These are phyloP conservation scores for Coryphaenoides rupestris DNA, from an alignment of 2,113 vertebrate genomes.

Conservation along the genomic window DNA sequence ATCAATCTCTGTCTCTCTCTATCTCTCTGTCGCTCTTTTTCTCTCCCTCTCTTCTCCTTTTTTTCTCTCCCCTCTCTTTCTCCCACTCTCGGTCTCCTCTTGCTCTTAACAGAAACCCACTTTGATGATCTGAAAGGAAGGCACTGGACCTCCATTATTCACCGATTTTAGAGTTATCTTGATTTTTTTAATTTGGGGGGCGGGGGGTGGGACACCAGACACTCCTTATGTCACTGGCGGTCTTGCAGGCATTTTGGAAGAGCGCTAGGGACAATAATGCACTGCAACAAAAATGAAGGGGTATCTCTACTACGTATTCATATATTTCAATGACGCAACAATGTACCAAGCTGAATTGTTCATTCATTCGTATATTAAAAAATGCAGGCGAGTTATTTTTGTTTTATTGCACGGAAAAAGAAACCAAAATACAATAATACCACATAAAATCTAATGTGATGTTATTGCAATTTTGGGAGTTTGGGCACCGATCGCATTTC, in stretches of 20 bases:
- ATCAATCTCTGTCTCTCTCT: constrained; percentile 27
- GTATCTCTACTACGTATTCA: constrained; percentile 71
- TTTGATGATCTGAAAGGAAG: constrained; percentile 70
- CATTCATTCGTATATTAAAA: constrained; percentile 61
- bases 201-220: constrained; percentile 47
- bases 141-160: constrained; percentile 71
- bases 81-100: constrained; percentile 25
- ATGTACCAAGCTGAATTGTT: constrained; percentile 68
- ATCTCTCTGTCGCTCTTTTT: constrained; percentile 15
- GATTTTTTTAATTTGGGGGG: no score
- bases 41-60: background rate
- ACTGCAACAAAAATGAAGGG: constrained; percentile 68
- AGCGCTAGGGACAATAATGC: constrained; percentile 45
- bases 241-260: constrained; percentile 30
- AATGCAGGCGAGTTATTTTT: constrained; percentile 19
- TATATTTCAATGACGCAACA: constrained; percentile 70
- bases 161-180: constrained; percentile 66
- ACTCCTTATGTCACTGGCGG: constrained; percentile 41
- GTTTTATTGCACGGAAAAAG: no score
- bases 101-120: constrained; percentile 69
- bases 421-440: no score
- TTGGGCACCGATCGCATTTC: constrained; percentile 9
- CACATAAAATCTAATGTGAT: no score
- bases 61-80: background rate
- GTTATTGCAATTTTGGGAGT: background rate